A percentile compares a stretch with the other conserved stretches of the same genome.
These are phyloP conservation scores for Megaceryle torquata DNA, from an alignment of 2,113 vertebrate genomes.

Conservation along the genomic window DNA sequence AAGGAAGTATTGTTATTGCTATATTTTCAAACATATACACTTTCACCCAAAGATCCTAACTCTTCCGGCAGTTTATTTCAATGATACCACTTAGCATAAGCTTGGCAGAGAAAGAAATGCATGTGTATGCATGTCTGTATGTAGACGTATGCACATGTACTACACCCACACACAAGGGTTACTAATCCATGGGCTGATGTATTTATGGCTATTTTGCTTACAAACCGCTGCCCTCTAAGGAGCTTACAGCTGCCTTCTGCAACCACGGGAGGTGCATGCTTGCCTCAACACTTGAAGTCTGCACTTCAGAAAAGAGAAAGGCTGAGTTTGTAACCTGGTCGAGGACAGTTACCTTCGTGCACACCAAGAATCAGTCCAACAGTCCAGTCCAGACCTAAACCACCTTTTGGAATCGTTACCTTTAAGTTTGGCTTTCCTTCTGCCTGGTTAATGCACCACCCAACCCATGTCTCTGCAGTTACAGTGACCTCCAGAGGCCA, in stretches of 20 bases:
- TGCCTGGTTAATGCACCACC: not conserved
- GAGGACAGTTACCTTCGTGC: not conserved
- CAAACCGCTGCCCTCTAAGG: constrained; percentile 41
- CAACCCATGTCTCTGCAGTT: not conserved
- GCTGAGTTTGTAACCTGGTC: not conserved
- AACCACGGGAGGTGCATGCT: not conserved
- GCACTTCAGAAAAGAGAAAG: not conserved
- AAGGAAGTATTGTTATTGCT: constrained; percentile 11
- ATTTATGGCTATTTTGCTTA: constrained; percentile 56
- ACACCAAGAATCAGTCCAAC: not conserved
- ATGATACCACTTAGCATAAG: constrained; percentile 37
- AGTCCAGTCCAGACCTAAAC: not conserved
- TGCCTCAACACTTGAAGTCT: not conserved
- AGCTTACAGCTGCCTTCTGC: not conserved
- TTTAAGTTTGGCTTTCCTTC: not conserved
- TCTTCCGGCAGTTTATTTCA: constrained; percentile 47
- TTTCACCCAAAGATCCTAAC: constrained; percentile 64
- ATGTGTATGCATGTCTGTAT: constrained; percentile 28
- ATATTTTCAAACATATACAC: constrained; percentile 16
- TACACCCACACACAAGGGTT: constrained; percentile 29
- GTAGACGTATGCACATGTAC: constrained; percentile 44
- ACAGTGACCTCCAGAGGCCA: constrained; percentile 3
- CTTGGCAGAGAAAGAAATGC: constrained; percentile 31
- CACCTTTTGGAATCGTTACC: fast-evolving
- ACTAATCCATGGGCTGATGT: constrained; percentile 51